Base-by-base conservation (phyloP, 1,140 invertebrate species). In the Diorhabda carinulata region DNA sequence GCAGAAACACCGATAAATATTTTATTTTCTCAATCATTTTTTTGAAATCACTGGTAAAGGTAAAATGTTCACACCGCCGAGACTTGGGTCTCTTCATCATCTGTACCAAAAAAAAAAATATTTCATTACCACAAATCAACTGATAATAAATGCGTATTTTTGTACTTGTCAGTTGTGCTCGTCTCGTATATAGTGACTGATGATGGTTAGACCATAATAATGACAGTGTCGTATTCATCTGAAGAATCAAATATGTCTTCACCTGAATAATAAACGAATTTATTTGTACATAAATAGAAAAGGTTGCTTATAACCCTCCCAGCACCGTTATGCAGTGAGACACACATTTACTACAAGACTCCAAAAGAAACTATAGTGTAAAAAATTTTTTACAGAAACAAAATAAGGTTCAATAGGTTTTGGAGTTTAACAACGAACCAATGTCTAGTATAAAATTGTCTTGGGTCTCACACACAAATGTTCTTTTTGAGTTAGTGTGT, bases 61-160 rank as follows among this genome's bases (percentile, higher is more conserved):
- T 9, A 65, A 65, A 57, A 25, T 64, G 57, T 66, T 76, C 72
- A 78, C 64, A 88, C 87, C 57, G 87, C 87, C 47, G 87, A 88
- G 61, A 87, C 87, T 81, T 88, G 87, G 66, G 87, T 85, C 74
- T 87, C 86, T 71, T 88, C 87, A 73, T 88, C 87, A 82, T 87
- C 85, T 87, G 82, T 74, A 82, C 58, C 67, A 65, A 66, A 70
- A 70, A 7, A 74, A 71, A 69, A 73, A 70, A 66, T 45, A 67
- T 63, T 52, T 64, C 45, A 68, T 70, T 68, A 60, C 52, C 4
- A 41, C 68, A 58, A 69, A 63, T 62, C 45, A 70, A 25, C 40
- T 41, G 25, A 44, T 6, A n/a, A n/a, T 10, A 57, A 43, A 52
- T 8, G 6, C 44, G 44, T 62, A 8, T 56, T n/a, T 64, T 64